Evolutionary conservation across 2,888 invertebrate species (phyloP).

Genomic region (Volucella inflata): DNA sequence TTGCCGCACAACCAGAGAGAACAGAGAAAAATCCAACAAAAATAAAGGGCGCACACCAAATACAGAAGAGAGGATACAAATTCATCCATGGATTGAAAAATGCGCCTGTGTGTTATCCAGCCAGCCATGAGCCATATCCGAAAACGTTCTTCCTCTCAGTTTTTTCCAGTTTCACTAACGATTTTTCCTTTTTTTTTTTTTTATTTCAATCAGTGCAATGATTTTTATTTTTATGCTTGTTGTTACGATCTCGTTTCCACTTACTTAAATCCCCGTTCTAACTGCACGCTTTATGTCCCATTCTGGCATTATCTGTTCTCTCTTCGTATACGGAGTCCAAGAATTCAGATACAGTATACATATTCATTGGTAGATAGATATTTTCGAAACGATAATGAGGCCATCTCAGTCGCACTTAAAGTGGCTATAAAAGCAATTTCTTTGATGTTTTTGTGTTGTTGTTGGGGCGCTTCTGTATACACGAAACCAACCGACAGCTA

Average conservation of each 20-base stretch:
- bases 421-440: constrained; percentile 81
- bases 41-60: constrained; percentile 1
- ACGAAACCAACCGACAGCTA: too few relatives aligned
- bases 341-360: constrained; percentile 34
- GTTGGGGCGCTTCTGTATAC: constrained; percentile 68
- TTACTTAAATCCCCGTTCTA: constrained; percentile 84
- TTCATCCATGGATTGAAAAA: constrained; percentile 47
- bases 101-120: constrained; percentile 46
- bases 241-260: constrained; percentile 84
- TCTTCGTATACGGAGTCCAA: constrained; percentile 23
- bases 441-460: constrained; percentile 70
- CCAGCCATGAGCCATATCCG: constrained; percentile 24
- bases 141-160: constrained; percentile 39
- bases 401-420: constrained; percentile 84
- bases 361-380: constrained; percentile 77
- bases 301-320: constrained; percentile 79
- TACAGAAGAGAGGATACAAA: constrained; percentile 18
- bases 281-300: constrained; percentile 84
- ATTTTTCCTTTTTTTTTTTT: constrained; percentile 73
- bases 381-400: constrained; percentile 82
- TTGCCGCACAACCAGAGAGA: constrained; percentile 62
- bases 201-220: constrained; percentile 84
- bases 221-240: constrained; percentile 84
- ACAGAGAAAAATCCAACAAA: constrained; percentile 37
- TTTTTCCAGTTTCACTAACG: constrained; percentile 31